Evolutionary conservation across 2,113 vertebrate species (phyloP), one percentile per base, ranked within the genome.

Genomic region (Pica pica): DNA sequence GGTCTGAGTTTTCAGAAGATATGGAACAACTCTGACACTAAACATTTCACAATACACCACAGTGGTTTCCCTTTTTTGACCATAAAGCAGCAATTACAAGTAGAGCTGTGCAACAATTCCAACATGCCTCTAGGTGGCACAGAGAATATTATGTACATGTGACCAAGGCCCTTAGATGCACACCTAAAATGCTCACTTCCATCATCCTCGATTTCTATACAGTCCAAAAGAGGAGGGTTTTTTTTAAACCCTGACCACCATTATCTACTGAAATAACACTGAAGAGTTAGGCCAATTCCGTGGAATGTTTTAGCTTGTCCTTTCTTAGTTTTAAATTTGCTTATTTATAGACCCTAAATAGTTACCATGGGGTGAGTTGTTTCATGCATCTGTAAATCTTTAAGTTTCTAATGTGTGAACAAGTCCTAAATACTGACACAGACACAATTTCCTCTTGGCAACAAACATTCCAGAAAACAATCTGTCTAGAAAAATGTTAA

Each of bases 111-210:
- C 84, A 93, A 55, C 77, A 77, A 30, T 52, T 47, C 15, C 50
- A 73, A 4, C 9, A 2, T 19, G 71, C 90, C 96, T 95, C 87
- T 79, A 95, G 96, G 92, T 93, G 96, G 93, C 95, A 95, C 75
- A 83, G 44, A 24, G 33, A 10, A 87, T 75, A 23, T 79, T 35
- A 82, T 8, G 63, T 52, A 78, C 89, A 21, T 71, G 50, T 46
- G 74, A 83, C 46, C 68, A 44, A 61, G 13, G 35, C 7, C 55
- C 33, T 18, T 12, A 14, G 50, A 8, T 17, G 17, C 44, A 22
- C 7, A 46, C 3, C 39, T 64, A 1, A n/a, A 68, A 11, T 26
- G 42, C 7, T 70, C 6, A 2, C 4, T 26, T 11, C 1, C 7
- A 46, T 22, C 41, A 73, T 12, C n/a, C 35, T 56, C 16, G 2